Evolutionary conservation across 2,113 vertebrate species (phyloP).

Genomic region (Oxygymnocypris stewartii): DNA sequence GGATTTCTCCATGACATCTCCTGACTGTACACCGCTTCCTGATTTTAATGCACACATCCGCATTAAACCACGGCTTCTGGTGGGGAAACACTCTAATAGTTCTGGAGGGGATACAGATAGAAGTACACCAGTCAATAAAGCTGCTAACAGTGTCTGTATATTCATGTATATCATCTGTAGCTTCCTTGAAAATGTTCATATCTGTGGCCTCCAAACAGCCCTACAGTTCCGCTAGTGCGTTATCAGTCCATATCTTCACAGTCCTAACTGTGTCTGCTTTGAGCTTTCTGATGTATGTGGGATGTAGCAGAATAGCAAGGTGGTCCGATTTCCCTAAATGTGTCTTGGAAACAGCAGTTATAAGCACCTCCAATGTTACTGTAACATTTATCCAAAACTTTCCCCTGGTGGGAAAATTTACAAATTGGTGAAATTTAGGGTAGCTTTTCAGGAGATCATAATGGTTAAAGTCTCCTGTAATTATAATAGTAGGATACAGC

Average conservation of each 20-base stretch:
- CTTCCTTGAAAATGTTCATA: constrained; percentile 22
- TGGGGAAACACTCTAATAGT: not conserved
- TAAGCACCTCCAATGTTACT: not conserved
- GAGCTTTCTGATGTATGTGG: constrained; percentile 27
- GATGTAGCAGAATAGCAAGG: not conserved
- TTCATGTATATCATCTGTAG: constrained; percentile 24
- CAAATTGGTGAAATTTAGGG: constrained; percentile 17
- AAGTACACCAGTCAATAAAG: constrained; percentile 27
- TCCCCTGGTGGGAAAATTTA: constrained; percentile 10
- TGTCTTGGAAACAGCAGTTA: constrained; percentile 1
- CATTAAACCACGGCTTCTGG: constrained; percentile 26
- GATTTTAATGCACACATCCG: constrained; percentile 15
- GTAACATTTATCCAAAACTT: constrained; percentile 13
- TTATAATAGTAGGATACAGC: not conserved
- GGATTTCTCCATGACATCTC: constrained; percentile 1
- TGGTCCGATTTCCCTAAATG: constrained; percentile 32
- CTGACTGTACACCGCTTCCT: not conserved
- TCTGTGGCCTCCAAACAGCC: constrained; percentile 34
- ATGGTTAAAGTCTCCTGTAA: not conserved
- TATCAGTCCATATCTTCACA: constrained; percentile 34
- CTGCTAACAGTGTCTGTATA: not conserved
- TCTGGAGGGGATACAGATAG: not conserved
- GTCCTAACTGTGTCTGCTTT: constrained; percentile 13
- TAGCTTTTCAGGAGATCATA: not conserved
- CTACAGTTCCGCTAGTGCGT: constrained; percentile 5